Evolutionary conservation across 2,113 vertebrate genomes (phyloP), one percentile per base, ranked within the genome.

Genomic region (Gymnocephalus cernua): DNA sequence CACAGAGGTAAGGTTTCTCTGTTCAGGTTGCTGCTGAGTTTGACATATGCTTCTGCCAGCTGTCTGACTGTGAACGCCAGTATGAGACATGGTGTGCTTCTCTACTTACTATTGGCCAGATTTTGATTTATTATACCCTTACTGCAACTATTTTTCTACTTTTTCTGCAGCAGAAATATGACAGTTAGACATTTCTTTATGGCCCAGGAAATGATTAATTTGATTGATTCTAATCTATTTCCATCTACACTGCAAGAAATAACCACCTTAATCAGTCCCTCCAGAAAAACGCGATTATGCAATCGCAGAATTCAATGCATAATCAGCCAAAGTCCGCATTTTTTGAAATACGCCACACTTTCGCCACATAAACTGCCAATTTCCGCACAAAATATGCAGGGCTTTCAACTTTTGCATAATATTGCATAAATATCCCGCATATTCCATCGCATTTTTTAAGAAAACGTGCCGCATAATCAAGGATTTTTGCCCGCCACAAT

Each of bases 61-160:
- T 79, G 62, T 74, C 82, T 74, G n/a, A 61, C 68, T 74, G 35
- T 47, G 25, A 76, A 66, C 27, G 1, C 44, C 66, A 73, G 14
- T 38, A 35, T 3, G 1, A 41, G 50, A 18, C 57, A 50, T 15
- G 21, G 12, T 50, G 35, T 57, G 74, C 16, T 18, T 47, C 47
- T 63, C 44, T 69, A 21, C 68, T 57, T 35, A 57, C 51, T 25
- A 41, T 38, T 47, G 35, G 41, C 32, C 27, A 50, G 2, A n/a
- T 51, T 61, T 32, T 56, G 32, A 15, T 64, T 70, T n/a, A 70
- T 35, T 41, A 58, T 44, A 12, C 54, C 23, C 14, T 16, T 21
- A 21, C 65, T 50, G 65, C 44, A 27, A 61, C 18, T 45, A 51
- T 45, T 25, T 51, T 67, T 29, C 18, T 4, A 0, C 12, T n/a